Conservation (phyloP, 2,113 vertebrate genomes). For the Apteryx mantelli region DNA sequence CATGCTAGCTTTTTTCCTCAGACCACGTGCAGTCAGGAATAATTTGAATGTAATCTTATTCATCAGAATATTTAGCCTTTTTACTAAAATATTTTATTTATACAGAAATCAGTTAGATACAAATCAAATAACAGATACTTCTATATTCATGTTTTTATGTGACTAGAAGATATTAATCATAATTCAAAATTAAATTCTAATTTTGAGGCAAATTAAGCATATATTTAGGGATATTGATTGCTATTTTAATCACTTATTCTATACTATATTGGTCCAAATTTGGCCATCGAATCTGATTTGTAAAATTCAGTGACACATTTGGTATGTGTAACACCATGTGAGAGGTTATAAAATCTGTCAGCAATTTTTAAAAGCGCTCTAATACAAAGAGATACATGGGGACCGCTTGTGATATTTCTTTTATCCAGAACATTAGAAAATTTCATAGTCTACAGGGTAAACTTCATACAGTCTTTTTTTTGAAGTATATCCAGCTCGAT, state of each 20-base stretch:
- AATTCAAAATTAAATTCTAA: neutral
- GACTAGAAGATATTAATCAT: neutral
- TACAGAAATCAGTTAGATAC: neutral
- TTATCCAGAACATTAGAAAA: neutral
- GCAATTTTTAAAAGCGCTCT: neutral
- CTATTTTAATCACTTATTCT: neutral
- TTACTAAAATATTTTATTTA: neutral
- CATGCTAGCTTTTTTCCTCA: neutral
- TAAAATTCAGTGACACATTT: fast-evolving
- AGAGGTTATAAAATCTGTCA: neutral
- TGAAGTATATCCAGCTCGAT: neutral
- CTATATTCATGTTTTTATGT: neutral
- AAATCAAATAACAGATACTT: neutral
- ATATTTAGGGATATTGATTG: neutral
- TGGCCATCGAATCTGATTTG: neutral
- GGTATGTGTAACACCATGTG: fast-evolving
- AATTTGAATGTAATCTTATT: neutral
- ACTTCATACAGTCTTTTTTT: neutral
- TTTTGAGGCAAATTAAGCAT: neutral
- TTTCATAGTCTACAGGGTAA: neutral
- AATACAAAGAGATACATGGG: neutral
- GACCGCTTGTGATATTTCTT: neutral
- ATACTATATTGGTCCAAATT: neutral
- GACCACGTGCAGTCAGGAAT: neutral
- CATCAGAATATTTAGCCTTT: constrained; percentile 3